phyloP scores from a whole-genome alignment of 2,888 invertebrate genomes.

The Ypsolopha scabrella region DNA sequence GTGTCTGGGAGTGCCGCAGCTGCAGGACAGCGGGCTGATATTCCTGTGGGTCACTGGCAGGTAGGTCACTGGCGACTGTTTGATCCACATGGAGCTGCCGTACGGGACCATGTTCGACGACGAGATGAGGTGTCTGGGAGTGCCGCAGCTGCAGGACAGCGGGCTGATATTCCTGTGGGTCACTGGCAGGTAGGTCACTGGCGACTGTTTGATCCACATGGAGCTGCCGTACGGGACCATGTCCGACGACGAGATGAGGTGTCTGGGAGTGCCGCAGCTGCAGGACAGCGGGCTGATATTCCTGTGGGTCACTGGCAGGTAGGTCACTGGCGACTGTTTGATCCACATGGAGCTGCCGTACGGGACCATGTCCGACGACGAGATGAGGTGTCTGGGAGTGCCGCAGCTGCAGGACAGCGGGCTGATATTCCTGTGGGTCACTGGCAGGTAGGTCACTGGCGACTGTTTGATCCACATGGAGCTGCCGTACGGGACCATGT shows the following conservation, averaged over 20 bases:
- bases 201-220: no score
- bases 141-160: slow-evolving; percentile 94
- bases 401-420: slow-evolving; percentile 96
- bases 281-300: slow-evolving; percentile 97
- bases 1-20: slow-evolving; percentile 90
- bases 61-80: slow-evolving; percentile 47
- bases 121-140: slow-evolving; percentile 96
- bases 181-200: slow-evolving; percentile 79
- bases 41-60: slow-evolving; percentile 98
- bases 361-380: slow-evolving; percentile 80
- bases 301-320: slow-evolving; percentile 96
- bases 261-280: slow-evolving; percentile 91
- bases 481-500: no score
- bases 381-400: slow-evolving; percentile 95
- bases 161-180: slow-evolving; percentile 98
- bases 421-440: slow-evolving; percentile 97
- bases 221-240: no score
- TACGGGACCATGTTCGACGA: slow-evolving; percentile 99
- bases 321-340: slow-evolving; percentile 85
- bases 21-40: slow-evolving; percentile 96
- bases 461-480: slow-evolving; percentile 84
- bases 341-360: no score
- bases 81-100: slow-evolving; percentile 99
- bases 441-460: slow-evolving; percentile 79
- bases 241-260: slow-evolving; percentile 94